phyloP scores from a whole-genome alignment of 2,797 vertebrate species.

The Fringilla coelebs region DNA sequence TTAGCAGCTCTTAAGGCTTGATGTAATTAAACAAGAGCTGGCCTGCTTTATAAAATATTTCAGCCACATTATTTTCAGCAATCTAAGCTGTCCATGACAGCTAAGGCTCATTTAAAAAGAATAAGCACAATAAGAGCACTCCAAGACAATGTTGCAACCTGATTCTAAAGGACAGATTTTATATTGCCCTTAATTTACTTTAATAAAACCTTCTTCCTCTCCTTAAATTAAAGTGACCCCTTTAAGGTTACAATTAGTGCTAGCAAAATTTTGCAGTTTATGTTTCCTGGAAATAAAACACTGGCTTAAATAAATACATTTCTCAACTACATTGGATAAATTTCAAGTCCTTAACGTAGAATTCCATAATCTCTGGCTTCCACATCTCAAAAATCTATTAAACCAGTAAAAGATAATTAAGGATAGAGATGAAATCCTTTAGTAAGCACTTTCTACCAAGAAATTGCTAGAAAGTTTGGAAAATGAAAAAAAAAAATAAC shows the following conservation, averaged over 20 bases:
- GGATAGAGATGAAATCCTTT: not conserved
- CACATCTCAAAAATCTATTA: not conserved
- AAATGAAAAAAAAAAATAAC: not conserved
- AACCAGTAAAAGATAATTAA: not conserved
- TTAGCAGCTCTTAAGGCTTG: not conserved
- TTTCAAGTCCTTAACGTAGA: not conserved
- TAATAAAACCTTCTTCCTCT: not conserved
- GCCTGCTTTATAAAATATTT: constrained; percentile 9
- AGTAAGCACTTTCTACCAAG: not conserved
- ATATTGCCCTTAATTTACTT: not conserved
- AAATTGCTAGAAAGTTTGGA: not conserved
- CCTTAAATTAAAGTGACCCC: not conserved
- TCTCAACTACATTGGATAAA: not conserved
- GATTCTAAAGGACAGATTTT: not conserved
- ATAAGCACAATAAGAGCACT: not conserved
- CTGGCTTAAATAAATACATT: not conserved
- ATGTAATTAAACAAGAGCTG: constrained; percentile 17
- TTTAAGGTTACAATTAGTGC: not conserved
- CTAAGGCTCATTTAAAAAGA: not conserved
- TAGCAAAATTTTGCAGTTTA: not conserved
- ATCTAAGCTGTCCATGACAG: not conserved
- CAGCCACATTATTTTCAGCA: not conserved
- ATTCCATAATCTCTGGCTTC: not conserved
- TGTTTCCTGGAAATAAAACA: not conserved
- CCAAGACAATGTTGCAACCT: not conserved